A percentile compares a stretch with the other conserved stretches of the same genome.
phyloP scores from a whole-genome alignment of 2,888 invertebrate species.

The Epicampocera succincta region DNA sequence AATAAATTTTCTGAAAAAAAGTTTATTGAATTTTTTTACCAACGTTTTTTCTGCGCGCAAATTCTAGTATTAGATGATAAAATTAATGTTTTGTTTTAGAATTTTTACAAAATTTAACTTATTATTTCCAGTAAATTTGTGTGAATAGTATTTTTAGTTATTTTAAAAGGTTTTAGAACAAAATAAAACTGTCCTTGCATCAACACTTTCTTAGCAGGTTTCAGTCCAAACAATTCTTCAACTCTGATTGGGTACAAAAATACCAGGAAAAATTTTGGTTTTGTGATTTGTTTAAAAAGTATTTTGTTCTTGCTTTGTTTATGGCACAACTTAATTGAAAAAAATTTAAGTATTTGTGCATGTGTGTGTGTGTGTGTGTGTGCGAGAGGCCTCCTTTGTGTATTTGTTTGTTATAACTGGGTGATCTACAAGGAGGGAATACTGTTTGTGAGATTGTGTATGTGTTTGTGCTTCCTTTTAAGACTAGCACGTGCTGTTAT shows the following conservation, averaged over 20 bases:
- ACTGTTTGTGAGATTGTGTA: not conserved
- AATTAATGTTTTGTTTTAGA: too few relatives aligned
- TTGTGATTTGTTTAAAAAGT: not conserved
- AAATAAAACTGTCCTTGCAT: too few relatives aligned
- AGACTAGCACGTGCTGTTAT: constrained; percentile 63
- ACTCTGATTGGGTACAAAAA: not conserved
- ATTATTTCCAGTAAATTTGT: too few relatives aligned
- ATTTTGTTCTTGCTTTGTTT: not conserved
- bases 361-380: too few relatives aligned
- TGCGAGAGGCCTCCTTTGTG: not conserved
- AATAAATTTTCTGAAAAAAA: too few relatives aligned
- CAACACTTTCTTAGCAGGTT: too few relatives aligned
- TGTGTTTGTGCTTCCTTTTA: constrained; percentile 17
- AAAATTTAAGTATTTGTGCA: not conserved
- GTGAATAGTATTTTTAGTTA: too few relatives aligned
- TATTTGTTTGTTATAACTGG: not conserved
- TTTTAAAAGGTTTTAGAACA: not conserved
- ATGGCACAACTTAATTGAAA: constrained; percentile 5
- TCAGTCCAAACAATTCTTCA: not conserved
- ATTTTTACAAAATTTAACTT: too few relatives aligned
- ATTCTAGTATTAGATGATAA: too few relatives aligned
- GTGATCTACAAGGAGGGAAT: constrained; percentile 3
- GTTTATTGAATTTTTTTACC: too few relatives aligned
- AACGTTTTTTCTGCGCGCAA: too few relatives aligned
- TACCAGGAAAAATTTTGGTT: not conserved